Conservation (phyloP, 2,797 vertebrate genomes). For the Tangara arthus region DNA sequence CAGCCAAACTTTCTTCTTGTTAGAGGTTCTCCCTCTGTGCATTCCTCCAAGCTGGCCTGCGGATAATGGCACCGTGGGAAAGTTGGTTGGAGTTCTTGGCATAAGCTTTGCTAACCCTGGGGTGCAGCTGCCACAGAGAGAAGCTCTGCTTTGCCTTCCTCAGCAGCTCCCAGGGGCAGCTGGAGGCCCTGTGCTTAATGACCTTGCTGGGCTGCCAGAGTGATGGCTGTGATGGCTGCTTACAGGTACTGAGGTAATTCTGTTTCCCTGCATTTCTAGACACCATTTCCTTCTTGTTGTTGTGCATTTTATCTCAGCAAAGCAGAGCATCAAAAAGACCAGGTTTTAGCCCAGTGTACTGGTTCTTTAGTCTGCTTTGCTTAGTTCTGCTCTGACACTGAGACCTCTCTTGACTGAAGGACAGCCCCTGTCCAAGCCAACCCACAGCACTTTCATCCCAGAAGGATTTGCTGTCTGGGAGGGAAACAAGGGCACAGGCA, state of each 20-base stretch:
- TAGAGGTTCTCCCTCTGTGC: not conserved
- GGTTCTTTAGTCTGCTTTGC: not conserved
- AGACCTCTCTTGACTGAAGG: not conserved
- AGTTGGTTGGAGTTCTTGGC: not conserved
- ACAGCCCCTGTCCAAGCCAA: not conserved
- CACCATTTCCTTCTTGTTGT: not conserved
- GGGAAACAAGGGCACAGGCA: not conserved
- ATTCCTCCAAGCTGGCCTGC: not conserved
- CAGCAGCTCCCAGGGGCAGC: not conserved
- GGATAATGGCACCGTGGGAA: not conserved
- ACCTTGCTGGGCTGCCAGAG: not conserved
- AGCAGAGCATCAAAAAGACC: not conserved
- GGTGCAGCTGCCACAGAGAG: not conserved
- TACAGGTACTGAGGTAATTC: not conserved
- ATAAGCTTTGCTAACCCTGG: not conserved
- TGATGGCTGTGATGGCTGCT: fast-evolving
- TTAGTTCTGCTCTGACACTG: fast-evolving
- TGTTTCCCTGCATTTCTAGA: not conserved
- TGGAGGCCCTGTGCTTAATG: not conserved
- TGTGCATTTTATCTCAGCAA: not conserved
- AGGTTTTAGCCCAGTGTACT: not conserved
- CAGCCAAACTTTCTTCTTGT: not conserved
- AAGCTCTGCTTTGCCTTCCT: not conserved
- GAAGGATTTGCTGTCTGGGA: not conserved
- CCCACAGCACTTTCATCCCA: not conserved